A percentile compares a stretch with the other conserved stretches of the same genome.
Evolutionary conservation across 2,888 invertebrate species (phyloP).

Genomic region (Baccha elongata): DNA sequence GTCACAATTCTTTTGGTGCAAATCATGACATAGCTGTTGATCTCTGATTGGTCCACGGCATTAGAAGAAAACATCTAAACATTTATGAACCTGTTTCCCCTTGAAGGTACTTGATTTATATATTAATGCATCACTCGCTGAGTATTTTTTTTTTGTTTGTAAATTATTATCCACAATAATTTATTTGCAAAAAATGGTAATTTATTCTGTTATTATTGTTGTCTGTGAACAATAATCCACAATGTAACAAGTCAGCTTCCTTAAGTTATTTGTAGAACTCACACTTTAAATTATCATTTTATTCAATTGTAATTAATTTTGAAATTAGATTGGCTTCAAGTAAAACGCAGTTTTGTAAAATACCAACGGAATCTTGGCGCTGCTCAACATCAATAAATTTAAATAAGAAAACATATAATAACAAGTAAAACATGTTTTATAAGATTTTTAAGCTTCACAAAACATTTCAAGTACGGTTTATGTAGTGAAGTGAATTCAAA

Average conservation of each 20-base stretch:
- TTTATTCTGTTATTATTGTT: not conserved
- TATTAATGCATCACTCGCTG: not conserved
- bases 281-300: no score
- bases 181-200: not conserved
- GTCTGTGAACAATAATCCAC: no score
- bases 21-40: not conserved
- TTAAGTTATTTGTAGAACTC: no score
- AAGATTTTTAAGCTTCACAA: no score
- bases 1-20: not conserved
- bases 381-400: no score
- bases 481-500: no score
- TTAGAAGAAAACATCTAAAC: not conserved
- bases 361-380: not conserved
- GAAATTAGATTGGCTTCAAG: conserved; percentile 16
- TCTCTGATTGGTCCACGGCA: conserved; percentile 22
- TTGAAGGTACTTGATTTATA: not conserved
- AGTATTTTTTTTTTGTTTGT: not conserved
- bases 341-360: not conserved
- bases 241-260: no score
- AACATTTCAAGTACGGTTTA: no score
- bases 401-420: no score
- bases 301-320: not conserved
- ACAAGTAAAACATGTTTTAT: no score
- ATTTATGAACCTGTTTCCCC: not conserved
- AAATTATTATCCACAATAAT: not conserved